These are phyloP conservation scores for Tachina grossa DNA, from an alignment of 2,888 invertebrate genomes.

Conservation along the genomic window DNA sequence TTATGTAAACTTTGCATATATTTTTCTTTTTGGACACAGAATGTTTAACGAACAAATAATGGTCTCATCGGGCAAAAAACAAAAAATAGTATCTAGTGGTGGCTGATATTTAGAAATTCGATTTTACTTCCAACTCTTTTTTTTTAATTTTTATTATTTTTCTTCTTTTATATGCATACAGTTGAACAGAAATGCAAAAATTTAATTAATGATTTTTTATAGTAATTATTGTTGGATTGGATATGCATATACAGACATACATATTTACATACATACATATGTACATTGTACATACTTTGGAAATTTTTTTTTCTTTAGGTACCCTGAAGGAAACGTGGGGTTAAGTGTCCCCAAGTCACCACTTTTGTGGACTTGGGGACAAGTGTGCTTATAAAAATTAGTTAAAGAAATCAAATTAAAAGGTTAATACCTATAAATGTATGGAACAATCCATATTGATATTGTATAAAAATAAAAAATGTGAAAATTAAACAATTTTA, in stretches of 20 bases:
- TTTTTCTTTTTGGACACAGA: conserved; percentile 3
- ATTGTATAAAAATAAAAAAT: too few species aligned
- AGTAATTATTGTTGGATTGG: conserved; percentile 68
- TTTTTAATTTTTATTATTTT: neutral
- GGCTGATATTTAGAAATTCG: conserved; percentile 42
- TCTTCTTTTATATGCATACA: neutral
- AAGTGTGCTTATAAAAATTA: too few species aligned
- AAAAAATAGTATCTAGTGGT: neutral
- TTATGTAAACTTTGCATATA: conserved; percentile 53
- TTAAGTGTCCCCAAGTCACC: too few species aligned
- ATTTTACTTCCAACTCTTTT: conserved; percentile 57
- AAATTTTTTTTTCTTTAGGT: too few species aligned
- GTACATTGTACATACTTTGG: too few species aligned
- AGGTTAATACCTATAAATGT: too few species aligned
- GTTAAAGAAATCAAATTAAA: too few species aligned
- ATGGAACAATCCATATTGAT: too few species aligned
- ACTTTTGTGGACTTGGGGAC: too few species aligned
- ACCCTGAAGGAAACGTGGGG: too few species aligned
- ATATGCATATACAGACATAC: neutral
- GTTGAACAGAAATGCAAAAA: conserved; percentile 23
- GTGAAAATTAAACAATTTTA: too few species aligned
- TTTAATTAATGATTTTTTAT: conserved; percentile 69
- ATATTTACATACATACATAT: too few species aligned
- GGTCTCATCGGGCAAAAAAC: neutral
- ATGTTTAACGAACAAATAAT: conserved; percentile 18